Base-by-base conservation (phyloP, 1,140 invertebrate genomes). In the Leptinotarsa undecemlineata region DNA sequence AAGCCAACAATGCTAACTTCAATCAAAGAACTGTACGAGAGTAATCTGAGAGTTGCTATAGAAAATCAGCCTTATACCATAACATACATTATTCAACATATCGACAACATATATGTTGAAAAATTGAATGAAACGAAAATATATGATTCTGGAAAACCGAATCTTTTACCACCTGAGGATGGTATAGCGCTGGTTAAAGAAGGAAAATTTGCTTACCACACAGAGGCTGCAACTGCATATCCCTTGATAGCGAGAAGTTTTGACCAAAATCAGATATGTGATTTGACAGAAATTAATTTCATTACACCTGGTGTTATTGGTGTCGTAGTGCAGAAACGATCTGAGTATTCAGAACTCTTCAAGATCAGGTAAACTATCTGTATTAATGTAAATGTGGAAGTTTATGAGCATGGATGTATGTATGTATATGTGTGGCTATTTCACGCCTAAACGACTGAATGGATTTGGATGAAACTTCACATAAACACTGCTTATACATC, bases 321-420 rank as follows among this genome's bases (percentile, higher is more conserved):
- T 72, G 81, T 88, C 48, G 83, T 85, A 77, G 81, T 80, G 0
- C 86, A 88, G 73, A 87, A 86, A 73, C 76, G 81, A 1, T 87
- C 86, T 15, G 86, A 87, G 3, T 88, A 88, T 73, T 85, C 83
- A 47, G 79, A 88, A 78, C 85, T 87, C 72, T 87, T 88, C 78
- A 82, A 76, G 62, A 77, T 83, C 17, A 81, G 81, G 82, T 83
- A 48, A 64, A 14, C 48, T 51, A 26, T 26, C 23, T 5, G 3
- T 26, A 5, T 0, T 26, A 26, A 26, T 26, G 4, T 26, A 26
- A 26, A 26, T 26, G 23, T 4, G 23, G 4, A 4, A 5, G 4
- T 5, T 26, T 26, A 4, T 4, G 23, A 26, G 4, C 4, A 26
- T 26, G 23, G 4, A 26, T 26, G 4, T 26, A 26, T 26, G 23